These are phyloP conservation scores for Silurus asotus DNA, from an alignment of 2,113 vertebrate species.

Conservation along the genomic window DNA sequence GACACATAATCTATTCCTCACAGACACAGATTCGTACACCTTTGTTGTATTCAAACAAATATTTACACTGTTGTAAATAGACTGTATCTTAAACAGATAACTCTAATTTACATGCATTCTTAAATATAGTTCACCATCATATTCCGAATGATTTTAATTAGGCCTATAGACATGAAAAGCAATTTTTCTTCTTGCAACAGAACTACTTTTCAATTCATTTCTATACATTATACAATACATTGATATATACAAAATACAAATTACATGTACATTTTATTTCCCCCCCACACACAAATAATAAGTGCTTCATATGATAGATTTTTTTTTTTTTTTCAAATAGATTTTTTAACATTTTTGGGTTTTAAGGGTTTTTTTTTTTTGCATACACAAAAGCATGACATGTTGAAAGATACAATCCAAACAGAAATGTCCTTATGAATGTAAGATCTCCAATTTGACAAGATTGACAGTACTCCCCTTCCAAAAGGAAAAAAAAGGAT, in stretches of 20 bases:
- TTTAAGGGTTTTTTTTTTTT: constrained; percentile 72
- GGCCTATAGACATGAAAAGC: constrained; percentile 68
- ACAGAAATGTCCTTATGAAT: constrained; percentile 78
- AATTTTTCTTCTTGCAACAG: constrained; percentile 57
- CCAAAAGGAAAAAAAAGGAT: constrained; percentile 14
- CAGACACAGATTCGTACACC: constrained; percentile 96
- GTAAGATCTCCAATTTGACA: constrained; percentile 65
- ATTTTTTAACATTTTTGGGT: constrained; percentile 60
- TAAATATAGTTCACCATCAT: constrained; percentile 75
- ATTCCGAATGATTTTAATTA: constrained; percentile 65
- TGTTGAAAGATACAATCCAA: constrained; percentile 62
- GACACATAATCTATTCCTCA: constrained; percentile 90
- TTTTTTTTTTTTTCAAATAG: constrained; percentile 58
- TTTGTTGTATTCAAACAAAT: constrained; percentile 83
- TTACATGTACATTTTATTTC: constrained; percentile 91
- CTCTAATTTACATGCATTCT: constrained; percentile 87
- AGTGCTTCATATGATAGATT: constrained; percentile 91
- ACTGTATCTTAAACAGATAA: constrained; percentile 82
- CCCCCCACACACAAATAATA: constrained; percentile 82
- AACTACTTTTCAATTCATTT: constrained; percentile 69
- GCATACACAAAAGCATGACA: constrained; percentile 90
- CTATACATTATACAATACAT: constrained; percentile 70
- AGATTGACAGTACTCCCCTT: constrained; percentile 41
- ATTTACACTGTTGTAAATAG: constrained; percentile 82
- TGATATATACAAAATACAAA: constrained; percentile 92